phyloP scores from a whole-genome alignment of 2,797 vertebrate genomes.

The Lithobates pipiens region DNA sequence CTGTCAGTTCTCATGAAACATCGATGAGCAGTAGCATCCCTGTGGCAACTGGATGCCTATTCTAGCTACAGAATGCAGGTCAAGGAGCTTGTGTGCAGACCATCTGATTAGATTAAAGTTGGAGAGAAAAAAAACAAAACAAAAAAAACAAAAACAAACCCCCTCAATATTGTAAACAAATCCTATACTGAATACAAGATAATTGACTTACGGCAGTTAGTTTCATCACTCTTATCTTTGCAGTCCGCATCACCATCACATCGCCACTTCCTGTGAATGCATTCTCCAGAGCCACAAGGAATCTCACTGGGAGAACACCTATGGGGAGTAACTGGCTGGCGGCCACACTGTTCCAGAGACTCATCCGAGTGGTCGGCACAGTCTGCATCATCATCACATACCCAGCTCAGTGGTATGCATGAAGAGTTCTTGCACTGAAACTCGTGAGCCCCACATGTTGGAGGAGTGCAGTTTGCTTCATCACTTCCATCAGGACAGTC shows the following conservation, averaged over 20 bases:
- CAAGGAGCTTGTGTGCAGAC: no score
- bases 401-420: constrained; percentile 92
- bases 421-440: constrained; percentile 91
- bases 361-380: constrained; percentile 94
- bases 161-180: no score
- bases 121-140: no score
- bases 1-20: no score
- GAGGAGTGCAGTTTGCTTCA: constrained; percentile 85
- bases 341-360: constrained; percentile 87
- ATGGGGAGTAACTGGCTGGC: constrained; percentile 80
- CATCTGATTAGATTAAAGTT: no score
- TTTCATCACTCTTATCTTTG: constrained; percentile 94
- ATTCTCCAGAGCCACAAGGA: constrained; percentile 91
- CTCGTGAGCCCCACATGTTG: constrained; percentile 87
- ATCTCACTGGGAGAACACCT: constrained; percentile 88
- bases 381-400: constrained; percentile 94
- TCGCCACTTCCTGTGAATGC: constrained; percentile 94
- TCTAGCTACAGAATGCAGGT: no score
- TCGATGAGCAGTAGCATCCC: no score
- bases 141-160: no score
- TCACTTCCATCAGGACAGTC: constrained; percentile 93
- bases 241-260: constrained; percentile 96
- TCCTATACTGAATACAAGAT: no score
- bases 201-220: constrained; percentile 88
- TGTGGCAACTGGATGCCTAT: no score